Conservation (phyloP, 1,140 invertebrate species). For the Nasonia vitripennis region DNA sequence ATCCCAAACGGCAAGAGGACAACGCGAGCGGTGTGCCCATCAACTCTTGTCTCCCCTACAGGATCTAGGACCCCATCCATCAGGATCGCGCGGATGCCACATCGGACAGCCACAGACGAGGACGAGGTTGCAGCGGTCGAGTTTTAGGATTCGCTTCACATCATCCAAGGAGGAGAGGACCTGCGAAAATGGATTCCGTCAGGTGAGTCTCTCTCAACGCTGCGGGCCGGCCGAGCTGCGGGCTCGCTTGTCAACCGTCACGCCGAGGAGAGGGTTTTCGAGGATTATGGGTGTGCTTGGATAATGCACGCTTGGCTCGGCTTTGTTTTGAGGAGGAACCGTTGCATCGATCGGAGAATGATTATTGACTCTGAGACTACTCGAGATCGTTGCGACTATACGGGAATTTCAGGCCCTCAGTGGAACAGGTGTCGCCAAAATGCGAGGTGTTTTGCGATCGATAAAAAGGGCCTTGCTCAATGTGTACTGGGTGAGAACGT, state of each 20-base stretch:
- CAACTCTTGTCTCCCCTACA: background rate
- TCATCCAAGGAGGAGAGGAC: background rate
- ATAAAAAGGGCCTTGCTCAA: background rate
- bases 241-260: constrained; percentile 1
- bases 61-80: background rate
- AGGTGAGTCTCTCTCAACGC: constrained; percentile 25
- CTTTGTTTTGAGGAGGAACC: background rate
- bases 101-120: background rate
- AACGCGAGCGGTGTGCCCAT: background rate
- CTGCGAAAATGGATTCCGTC: constrained; percentile 26
- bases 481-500: too few relatives aligned
- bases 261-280: background rate
- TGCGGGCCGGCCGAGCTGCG: background rate
- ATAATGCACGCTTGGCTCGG: background rate
- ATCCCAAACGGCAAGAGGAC: background rate
- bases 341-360: background rate
- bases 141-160: background rate
- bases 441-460: background rate
- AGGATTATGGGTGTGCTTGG: background rate
- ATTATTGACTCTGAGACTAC: too few relatives aligned
- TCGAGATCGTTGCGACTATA: background rate
- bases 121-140: background rate
- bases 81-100: constrained; percentile 4
- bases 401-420: background rate
- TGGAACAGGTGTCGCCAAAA: constrained; percentile 3